Evolutionary conservation across 2,888 invertebrate species (phyloP).

Genomic region (Cheilosia vulpina): DNA sequence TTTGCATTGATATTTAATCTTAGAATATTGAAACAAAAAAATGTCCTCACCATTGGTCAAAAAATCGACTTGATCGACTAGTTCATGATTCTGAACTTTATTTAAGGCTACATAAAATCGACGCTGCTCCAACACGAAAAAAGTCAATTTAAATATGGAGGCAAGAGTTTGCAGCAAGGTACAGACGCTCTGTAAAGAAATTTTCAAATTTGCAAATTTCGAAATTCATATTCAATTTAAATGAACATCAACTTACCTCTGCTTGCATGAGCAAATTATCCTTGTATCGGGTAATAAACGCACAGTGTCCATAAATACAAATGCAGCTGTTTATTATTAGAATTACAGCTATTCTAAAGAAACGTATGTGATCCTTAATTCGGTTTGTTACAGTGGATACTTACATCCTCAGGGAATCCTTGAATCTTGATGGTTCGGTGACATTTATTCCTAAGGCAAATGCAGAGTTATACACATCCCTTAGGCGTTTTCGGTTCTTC

Average conservation of each 20-base stretch:
- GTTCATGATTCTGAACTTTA: constrained; percentile 37
- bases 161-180: constrained; percentile 35
- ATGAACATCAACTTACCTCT: constrained; percentile 23
- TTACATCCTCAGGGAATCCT: too few relatives aligned
- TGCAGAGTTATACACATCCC: neutral
- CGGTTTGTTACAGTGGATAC: too few relatives aligned
- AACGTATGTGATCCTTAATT: too few relatives aligned
- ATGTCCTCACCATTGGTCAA: constrained; percentile 22
- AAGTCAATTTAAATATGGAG: constrained; percentile 48
- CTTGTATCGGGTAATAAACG: constrained; percentile 5
- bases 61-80: constrained; percentile 39
- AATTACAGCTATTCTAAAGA: too few relatives aligned
- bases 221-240: neutral
- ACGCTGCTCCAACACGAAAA: constrained; percentile 29
- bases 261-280: constrained; percentile 20
- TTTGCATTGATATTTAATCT: too few relatives aligned
- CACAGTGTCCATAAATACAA: too few relatives aligned
- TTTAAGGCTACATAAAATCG: constrained; percentile 23
- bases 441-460: constrained; percentile 9
- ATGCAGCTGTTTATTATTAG: too few relatives aligned
- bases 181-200: constrained; percentile 33
- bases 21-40: too few relatives aligned
- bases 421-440: too few relatives aligned
- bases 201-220: accelerated
- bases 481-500: constrained; percentile 20